phyloP scores from a whole-genome alignment of 2,113 vertebrate genomes.

The Vireo altiloquus region DNA sequence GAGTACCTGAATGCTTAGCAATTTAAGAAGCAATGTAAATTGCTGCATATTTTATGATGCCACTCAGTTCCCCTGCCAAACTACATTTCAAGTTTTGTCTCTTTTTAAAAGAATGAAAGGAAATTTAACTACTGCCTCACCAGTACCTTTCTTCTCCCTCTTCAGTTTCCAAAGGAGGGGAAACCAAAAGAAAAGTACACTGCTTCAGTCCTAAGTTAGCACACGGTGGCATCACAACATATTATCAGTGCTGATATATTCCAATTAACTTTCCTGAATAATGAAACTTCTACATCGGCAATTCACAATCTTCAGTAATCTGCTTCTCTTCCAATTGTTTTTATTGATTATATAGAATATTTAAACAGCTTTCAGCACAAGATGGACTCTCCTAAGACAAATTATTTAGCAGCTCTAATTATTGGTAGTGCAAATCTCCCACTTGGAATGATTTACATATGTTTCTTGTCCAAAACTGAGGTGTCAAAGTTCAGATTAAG shows the following conservation, averaged over 20 bases:
- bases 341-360: neutral
- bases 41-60: neutral
- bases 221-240: neutral
- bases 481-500: constrained; percentile 16
- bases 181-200: neutral
- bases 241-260: neutral
- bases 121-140: neutral
- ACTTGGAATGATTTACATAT: neutral
- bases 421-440: neutral
- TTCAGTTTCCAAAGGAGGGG: neutral
- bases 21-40: neutral
- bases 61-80: neutral
- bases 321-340: neutral
- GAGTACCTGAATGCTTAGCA: neutral
- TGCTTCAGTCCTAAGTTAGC: neutral
- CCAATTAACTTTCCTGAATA: neutral
- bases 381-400: neutral
- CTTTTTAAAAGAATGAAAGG: neutral
- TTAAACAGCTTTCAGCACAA: neutral
- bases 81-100: neutral
- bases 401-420: neutral
- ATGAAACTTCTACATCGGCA: neutral
- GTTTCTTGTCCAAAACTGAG: neutral
- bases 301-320: neutral
- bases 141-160: neutral